Evolutionary conservation across 2,888 invertebrate genomes (phyloP).

Genomic region (Aleiodes alternator): DNA sequence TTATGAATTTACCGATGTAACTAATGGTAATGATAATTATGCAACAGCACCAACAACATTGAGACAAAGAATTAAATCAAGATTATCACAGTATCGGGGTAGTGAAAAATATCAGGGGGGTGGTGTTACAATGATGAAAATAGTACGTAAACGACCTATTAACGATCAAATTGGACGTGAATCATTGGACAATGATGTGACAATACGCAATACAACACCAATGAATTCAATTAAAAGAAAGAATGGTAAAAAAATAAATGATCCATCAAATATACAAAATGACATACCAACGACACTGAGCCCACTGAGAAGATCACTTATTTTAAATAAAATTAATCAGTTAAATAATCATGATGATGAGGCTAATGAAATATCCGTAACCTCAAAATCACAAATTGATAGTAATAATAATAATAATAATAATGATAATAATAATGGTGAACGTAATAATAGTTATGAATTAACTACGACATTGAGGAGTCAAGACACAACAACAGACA

Average conservation of each 20-base stretch:
- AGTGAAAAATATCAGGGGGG: slow-evolving; percentile 41
- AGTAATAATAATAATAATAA: background rate
- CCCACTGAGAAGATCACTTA: slow-evolving; percentile 36
- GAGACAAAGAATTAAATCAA: slow-evolving; percentile 37
- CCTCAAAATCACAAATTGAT: background rate
- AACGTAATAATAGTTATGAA: background rate
- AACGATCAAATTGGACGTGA: slow-evolving; percentile 38
- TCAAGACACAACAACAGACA: background rate
- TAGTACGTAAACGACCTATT: slow-evolving; percentile 43
- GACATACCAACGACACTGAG: slow-evolving; percentile 40
- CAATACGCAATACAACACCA: slow-evolving; percentile 34
- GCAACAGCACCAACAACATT: slow-evolving; percentile 28
- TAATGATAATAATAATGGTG: background rate
- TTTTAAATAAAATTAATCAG: slow-evolving; percentile 43
- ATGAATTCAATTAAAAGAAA: background rate
- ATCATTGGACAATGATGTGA: slow-evolving; percentile 37
- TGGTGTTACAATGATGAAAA: slow-evolving; percentile 45
- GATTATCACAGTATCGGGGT: slow-evolving; percentile 39
- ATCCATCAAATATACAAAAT: slow-evolving; percentile 7
- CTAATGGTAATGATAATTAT: slow-evolving; percentile 34
- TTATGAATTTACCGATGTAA: slow-evolving; percentile 34
- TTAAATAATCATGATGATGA: slow-evolving; percentile 51
- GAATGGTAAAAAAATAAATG: slow-evolving; percentile 10
- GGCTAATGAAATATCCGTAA: slow-evolving; percentile 50
- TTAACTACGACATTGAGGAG: too few species aligned